Evolutionary conservation across 2,888 invertebrate genomes (phyloP), one percentile per base, ranked within the genome.

Genomic region (Tetropium fuscum): DNA sequence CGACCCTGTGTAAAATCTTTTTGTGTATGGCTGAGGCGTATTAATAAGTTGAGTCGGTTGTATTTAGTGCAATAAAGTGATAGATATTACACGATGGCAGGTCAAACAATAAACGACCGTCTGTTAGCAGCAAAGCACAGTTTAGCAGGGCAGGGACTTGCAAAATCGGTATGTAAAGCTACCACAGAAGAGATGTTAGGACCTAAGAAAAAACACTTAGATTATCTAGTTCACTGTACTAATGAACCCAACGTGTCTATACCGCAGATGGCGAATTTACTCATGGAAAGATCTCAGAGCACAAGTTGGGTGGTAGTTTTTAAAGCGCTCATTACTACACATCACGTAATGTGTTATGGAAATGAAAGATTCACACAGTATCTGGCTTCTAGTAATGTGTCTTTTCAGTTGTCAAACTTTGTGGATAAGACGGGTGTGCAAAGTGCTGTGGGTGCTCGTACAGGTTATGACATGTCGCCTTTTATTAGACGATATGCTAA

Each of bases 281-380:
- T 99, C 79, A 95, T 99, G 79, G 98, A 99, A 84, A 87, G 99
- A 76, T 98, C 98, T 68, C 98, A 98, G 84, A 96, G 95, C 84
- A 90, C 94, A 73, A 97, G 94, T 82, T 99, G 99, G 99, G 96
- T 98, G 69, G 98, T 99, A 63, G 98, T 99, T 57, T 99, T 95
- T 84, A 99, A 99, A 84, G 90, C 98, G 43, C 90, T 99, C 69
- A 95, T 99, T 79, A 98, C 99, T 57, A 97, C 98, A 69, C 99
- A 99, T 84, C 98, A 99, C 85, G 87, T 99, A 81, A 94, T 99
- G 90, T 99, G 98, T 80, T 99, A 99, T 86, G 99, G 99, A 77
- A 99, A 99, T 86, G 99, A 99, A 95, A 91, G 99, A 82, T 99
- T 99, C 84, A 98, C 98, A 80, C 99, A 99, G 86, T 99, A 98